phyloP scores from a whole-genome alignment of 2,888 invertebrate genomes.

The Eristalinus aeneus region DNA sequence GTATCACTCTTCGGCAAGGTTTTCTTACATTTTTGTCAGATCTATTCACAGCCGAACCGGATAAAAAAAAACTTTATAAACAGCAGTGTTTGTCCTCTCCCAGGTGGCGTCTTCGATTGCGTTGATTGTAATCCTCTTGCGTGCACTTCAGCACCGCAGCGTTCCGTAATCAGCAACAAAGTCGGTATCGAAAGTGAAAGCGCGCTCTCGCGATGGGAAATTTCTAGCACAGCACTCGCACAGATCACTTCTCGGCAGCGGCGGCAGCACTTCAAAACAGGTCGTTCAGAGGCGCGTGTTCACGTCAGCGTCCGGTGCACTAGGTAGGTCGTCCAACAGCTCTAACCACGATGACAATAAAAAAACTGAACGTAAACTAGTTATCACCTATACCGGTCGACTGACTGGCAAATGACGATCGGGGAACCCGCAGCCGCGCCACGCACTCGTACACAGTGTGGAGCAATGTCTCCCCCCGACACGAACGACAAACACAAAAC shows the following conservation, averaged over 20 bases:
- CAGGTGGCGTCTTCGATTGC: background rate
- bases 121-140: constrained; percentile 1
- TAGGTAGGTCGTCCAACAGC: constrained; percentile 8
- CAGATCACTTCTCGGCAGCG: constrained; percentile 14
- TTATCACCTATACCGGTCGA: constrained; percentile 60
- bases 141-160: background rate
- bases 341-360: constrained; percentile 10
- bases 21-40: constrained; percentile 68
- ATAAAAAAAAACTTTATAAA: constrained; percentile 3
- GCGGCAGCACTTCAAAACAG: constrained; percentile 35
- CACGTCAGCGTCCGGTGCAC: constrained; percentile 40
- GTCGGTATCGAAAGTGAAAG: constrained; percentile 61
- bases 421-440: constrained; percentile 2
- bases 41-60: constrained; percentile 30
- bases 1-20: background rate
- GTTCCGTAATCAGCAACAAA: constrained; percentile 13
- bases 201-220: constrained; percentile 53
- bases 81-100: constrained; percentile 28
- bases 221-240: constrained; percentile 52
- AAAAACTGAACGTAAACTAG: constrained; percentile 57
- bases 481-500: constrained; percentile 37
- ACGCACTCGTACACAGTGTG: constrained; percentile 6
- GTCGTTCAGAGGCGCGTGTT: constrained; percentile 16
- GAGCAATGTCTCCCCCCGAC: constrained; percentile 10
- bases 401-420: constrained; percentile 28